Evolutionary conservation across 2,888 invertebrate genomes (phyloP), one percentile per base, ranked within the genome.

Genomic region (Heliconius sara): DNA sequence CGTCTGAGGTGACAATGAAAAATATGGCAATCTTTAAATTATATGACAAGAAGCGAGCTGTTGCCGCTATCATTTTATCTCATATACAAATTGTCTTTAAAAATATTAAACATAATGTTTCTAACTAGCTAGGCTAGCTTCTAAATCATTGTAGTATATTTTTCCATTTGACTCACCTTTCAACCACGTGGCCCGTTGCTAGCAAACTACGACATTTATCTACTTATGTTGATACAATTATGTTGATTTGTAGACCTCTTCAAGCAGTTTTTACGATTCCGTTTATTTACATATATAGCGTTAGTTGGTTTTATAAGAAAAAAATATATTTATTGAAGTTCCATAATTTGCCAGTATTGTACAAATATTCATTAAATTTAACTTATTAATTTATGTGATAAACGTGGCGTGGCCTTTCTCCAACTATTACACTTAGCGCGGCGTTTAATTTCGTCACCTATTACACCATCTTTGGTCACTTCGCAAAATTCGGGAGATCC

Each of bases 191-290:
- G 74, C 68, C 74, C 77, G 52, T 72, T 47, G 71, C 81, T 79
- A 30, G 79, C 77, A 79, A 81, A 79, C 81, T 78, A 78, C 77
- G 79, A 81, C 76, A 81, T 79, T 79, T 79, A 81, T 81, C 75
- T 78, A 65, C 66, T 78, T 77, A 27, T 27, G 27, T 27, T 27
- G 27, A 27, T 27, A 82, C 72, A 79, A 80, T 82, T 80, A 82
- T 79, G 80, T 77, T 80, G 80, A 80, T 82, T 82, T 80, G 77
- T 82, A 76, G 65, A 74, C 47, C 76, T 70, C 63, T 77, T 82
- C 76, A 73, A 79, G 70, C 76, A 10, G 60, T 60, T 60, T 60
- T 60, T 60, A n/a, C 12, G n/a, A 7, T 52, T 52, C 19, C 0
- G 19, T 60, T n/a, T 60, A 60, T 60, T n/a, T 60, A 9, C 60